Conservation (phyloP, 2,113 vertebrate species). For the Parus major region DNA sequence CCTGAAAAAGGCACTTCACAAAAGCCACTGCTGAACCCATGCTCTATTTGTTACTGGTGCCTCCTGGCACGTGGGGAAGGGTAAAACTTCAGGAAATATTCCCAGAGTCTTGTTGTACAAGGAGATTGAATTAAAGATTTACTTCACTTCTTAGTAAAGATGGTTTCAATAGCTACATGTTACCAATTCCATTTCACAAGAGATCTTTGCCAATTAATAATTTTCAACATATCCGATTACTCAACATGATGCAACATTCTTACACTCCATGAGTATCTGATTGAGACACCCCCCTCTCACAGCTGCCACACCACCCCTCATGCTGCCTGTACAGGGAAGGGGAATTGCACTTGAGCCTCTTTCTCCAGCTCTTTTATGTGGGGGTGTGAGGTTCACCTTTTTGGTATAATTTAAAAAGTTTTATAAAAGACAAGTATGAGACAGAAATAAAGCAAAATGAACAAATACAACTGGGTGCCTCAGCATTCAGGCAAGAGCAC, state of each 20-base stretch:
- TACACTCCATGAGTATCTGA: accelerated
- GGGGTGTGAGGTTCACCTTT: no score
- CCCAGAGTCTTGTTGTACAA: background rate
- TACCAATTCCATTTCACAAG: background rate
- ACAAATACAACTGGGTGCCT: no score
- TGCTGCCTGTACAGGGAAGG: background rate
- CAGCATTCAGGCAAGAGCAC: no score
- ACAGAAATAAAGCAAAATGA: no score
- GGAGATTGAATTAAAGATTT: background rate
- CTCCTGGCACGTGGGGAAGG: background rate
- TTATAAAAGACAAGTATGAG: no score
- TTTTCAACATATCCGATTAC: slow-evolving; percentile 49
- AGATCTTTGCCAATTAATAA: background rate
- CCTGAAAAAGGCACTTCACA: background rate
- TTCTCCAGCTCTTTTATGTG: background rate
- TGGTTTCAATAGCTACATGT: background rate
- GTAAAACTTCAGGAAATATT: background rate
- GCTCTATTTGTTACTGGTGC: background rate
- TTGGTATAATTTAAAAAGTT: no score
- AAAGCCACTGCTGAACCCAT: background rate
- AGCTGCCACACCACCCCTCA: background rate
- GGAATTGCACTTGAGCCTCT: background rate
- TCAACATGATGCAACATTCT: background rate
- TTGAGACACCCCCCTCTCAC: background rate
- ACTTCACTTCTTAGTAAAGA: background rate